Base-by-base conservation (phyloP, 2,888 invertebrate species). In the Lottia scabra region DNA sequence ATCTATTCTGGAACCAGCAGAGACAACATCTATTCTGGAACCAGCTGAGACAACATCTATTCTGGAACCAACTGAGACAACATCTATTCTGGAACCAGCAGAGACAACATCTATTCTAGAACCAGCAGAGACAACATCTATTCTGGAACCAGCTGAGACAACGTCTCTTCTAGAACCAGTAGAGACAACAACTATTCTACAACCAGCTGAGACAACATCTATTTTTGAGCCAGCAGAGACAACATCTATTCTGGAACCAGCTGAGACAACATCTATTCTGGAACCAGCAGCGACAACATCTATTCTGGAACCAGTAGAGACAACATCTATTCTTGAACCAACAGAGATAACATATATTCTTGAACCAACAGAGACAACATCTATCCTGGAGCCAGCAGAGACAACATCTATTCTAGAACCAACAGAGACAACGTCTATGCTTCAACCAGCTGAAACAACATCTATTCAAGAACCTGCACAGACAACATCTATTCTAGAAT, bases 171-270 rank as follows among this genome's bases (percentile, higher is more conserved):
- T 38, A n/a, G 44, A 44, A n/a, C 56, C 65, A 62, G n/a, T 23
- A 0, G 63, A 15, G 0, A 45, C 38, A 71, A 19, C 65, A 63
- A 16, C 62, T 46, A 66, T 44, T 46, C 10, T 46, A 38, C 45
- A 62, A 48, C 26, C 66, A 38, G 23, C n/a, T 65, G 16, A 66
- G 19, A 10, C 23, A 30, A 68, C 70, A 65, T 68, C 72, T 15
- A 46, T 43, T 19, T 27, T 67, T 23, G 63, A 56, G 26, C 46
- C 67, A 48, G 65, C 73, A 38, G 38, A 8, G 8, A 8, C 45
- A 10, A 65, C 26, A 19, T 10, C 65, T 45, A 26, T 64, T 4
- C 15, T 26, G 16, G 46, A 15, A 26, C n/a, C 64, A 64, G 10
- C 23, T 2, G n/a, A 19, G 43, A n/a, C 26, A 38, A 38, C 38